Base-by-base conservation (phyloP, 2,113 vertebrate genomes). In the Martes martes region DNA sequence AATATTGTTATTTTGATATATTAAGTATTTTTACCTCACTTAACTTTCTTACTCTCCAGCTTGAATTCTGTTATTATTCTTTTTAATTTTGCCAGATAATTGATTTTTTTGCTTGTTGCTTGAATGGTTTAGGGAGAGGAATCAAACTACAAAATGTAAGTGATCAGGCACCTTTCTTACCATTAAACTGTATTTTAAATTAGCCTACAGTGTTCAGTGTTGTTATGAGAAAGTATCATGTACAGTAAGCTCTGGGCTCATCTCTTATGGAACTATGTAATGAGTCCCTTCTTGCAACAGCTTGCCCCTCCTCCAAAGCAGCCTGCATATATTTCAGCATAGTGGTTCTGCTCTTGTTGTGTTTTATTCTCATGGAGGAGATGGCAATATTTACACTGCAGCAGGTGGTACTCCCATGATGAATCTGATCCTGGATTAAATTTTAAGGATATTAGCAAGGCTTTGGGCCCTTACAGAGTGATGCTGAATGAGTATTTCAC, bases 251-350 rank as follows among this genome's bases (percentile, higher is more conserved):
- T 79, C 21, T 89, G 76, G 93, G 90, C 93, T 95, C 47, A 28
- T 98, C 94, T 97, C 89, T 73, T 33, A 0, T 42, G 47, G 71
- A 97, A 98, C 97, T 95, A 82, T 55, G 94, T 52, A 98, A 94
- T 52, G 95, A 99, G 98, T 98, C 98, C 97, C 97, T 96, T 97
- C 95, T 98, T 98, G 98, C 98, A 98, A 85, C 91, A 96, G 98
- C 93, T 98, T 65, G 96, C 97, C 96, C 98, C 97, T 98, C 98
- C 98, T 92, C 96, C 95, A 95, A 52, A 89, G 95, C 98, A 89
- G 59, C 81, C 96, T 42, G 96, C 97, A 2, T 42, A 6, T 98
- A 24, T 94, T 87, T 2, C 91, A 97, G 87, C 95, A 24, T 36
- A 45, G 89, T 96, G 97, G 93, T 94, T 98, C 39, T 98, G 97